Base-by-base conservation (phyloP, 2,888 invertebrate species). In the Epistrophe eligans region DNA sequence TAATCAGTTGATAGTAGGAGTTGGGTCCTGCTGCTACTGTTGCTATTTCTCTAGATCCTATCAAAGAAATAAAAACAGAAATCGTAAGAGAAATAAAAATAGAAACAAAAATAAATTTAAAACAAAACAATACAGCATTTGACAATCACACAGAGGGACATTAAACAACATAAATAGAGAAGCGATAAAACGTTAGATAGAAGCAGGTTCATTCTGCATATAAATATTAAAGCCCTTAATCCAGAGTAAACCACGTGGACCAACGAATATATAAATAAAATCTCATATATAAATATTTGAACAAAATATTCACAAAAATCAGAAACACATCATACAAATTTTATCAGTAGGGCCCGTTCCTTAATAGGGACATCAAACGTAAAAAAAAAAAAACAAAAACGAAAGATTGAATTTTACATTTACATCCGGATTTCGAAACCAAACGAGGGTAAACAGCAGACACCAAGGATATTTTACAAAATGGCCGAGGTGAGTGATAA, bases 401-500 rank as follows among this genome's bases (percentile, higher is more conserved):
- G 17, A 38, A 45, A 72, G 66, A 80, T 76, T 77, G 66, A 79
- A 79, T 66, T 76, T 80, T 64, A 84, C 50, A 84, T 66, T 58
- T 55, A 72, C 72, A 81, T 84, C 81, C 77, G 81, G 73, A 77
- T 73, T 45, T 50, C 19, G 57, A 43, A 57, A 60, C 57, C 28
- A 71, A 62, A 62, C 67, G 35, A 60, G 43, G 62, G 8, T 19
- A 24, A 13, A 58, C 38, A 58, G 28, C 57, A 45, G 73, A 32
- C n/a, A 43, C 52, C 57, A 58, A 38, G 60, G 35, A 64, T 52
- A 60, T 43, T 55, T 40, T 17, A 57, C n/a, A 77, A 82, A 77
- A 85, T 85, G 85, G 77, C 70, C 57, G 82, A 82, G 85, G 85
- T 85, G 66, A 85, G 85, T 82, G 64, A 24, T 35, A 64, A 35